phyloP scores from a whole-genome alignment of 2,113 vertebrate species.

The Rhea americana region DNA sequence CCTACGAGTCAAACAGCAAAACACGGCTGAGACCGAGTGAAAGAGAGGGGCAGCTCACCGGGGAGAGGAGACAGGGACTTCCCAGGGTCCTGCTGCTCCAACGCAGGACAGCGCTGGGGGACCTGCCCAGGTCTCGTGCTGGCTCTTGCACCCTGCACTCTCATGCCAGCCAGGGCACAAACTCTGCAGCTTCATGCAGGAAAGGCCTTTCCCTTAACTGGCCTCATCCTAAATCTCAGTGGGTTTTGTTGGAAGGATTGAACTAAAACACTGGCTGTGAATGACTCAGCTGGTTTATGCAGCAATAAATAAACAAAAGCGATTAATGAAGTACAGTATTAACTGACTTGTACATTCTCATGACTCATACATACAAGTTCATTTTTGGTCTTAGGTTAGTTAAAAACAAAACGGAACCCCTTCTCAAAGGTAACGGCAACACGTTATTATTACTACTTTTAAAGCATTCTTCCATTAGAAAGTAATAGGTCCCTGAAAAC shows the following conservation, averaged over 20 bases:
- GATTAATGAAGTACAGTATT: conserved; percentile 35
- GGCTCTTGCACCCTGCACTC: too few relatives aligned
- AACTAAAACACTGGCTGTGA: conserved; percentile 34
- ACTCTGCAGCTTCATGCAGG: not conserved
- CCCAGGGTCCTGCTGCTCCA: not conserved
- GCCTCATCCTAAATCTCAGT: conserved; percentile 33
- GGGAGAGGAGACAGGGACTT: not conserved
- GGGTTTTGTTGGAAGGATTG: conserved; percentile 22
- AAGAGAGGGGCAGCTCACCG: not conserved
- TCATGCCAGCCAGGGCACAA: not conserved
- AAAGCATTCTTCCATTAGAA: conserved; percentile 56
- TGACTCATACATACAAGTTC: conserved; percentile 10
- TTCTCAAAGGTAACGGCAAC: conserved; percentile 39
- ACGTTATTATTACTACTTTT: conserved; percentile 46
- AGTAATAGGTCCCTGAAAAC: conserved; percentile 72
- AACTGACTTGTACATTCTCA: conserved; percentile 50
- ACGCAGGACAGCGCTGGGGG: accelerated
- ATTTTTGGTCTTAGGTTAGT: conserved; percentile 68
- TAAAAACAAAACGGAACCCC: conserved; percentile 51
- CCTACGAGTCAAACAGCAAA: not conserved
- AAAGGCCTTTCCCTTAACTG: conserved; percentile 6
- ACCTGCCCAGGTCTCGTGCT: not conserved
- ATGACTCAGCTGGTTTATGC: conserved; percentile 28
- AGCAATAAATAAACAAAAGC: conserved; percentile 65
- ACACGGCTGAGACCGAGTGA: not conserved